phyloP scores from a whole-genome alignment of 2,888 invertebrate species.

The Cremastobaeus sp. region DNA sequence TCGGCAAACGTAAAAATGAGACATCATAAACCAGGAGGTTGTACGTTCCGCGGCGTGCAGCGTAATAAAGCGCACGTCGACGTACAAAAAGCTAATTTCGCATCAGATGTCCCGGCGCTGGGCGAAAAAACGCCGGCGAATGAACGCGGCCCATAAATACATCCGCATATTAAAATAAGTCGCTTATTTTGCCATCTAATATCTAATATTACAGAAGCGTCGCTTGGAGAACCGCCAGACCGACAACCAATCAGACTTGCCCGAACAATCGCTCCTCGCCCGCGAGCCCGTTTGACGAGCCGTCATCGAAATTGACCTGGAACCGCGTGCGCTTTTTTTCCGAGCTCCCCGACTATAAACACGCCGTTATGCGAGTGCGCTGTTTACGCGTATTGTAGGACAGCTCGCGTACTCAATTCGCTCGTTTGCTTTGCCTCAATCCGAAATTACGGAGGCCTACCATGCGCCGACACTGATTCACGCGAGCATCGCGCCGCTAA shows the following conservation, averaged over 20 bases:
- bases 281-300: conserved; percentile 11
- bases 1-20: conserved; percentile 7
- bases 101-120: neutral
- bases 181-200: conserved; percentile 44
- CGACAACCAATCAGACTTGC: conserved; percentile 22
- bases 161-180: conserved; percentile 27
- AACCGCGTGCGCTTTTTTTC: conserved; percentile 21
- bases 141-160: conserved; percentile 18
- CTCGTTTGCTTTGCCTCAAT: conserved; percentile 60
- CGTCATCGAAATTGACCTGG: conserved; percentile 24
- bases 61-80: neutral
- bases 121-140: no score
- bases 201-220: conserved; percentile 40
- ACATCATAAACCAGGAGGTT: conserved; percentile 1
- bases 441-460: conserved; percentile 57
- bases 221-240: conserved; percentile 38
- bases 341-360: conserved; percentile 44
- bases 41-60: neutral
- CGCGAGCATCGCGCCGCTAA: conserved; percentile 69
- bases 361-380: conserved; percentile 33
- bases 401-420: conserved; percentile 36
- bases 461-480: conserved; percentile 69
- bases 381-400: conserved; percentile 31
- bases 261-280: conserved; percentile 25
- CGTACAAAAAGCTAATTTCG: neutral